phyloP scores from a whole-genome alignment of 2,888 invertebrate species.

The Azorinus chamasolen region DNA sequence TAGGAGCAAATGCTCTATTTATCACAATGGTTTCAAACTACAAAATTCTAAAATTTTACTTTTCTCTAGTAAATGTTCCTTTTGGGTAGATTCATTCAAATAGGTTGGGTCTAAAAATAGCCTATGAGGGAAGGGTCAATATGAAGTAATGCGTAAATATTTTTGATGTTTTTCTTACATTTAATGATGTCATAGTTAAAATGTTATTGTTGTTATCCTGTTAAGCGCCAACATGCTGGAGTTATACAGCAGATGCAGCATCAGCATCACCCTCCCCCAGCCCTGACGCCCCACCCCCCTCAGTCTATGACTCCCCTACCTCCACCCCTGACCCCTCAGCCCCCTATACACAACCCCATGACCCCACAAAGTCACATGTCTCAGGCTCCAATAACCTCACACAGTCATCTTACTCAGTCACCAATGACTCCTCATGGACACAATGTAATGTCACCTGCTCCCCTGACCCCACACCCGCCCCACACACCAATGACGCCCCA shows the following conservation, averaged over 20 bases:
- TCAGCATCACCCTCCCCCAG: conserved; percentile 41
- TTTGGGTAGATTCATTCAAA: no score
- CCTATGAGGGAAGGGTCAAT: no score
- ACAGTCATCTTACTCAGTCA: conserved; percentile 51
- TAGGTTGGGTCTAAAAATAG: no score
- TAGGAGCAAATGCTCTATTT: no score
- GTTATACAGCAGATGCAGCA: conserved; percentile 61
- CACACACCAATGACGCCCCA: conserved; percentile 62
- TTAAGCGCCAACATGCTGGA: conserved; percentile 51
- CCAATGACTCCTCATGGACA: conserved; percentile 56
- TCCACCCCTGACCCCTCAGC: conserved; percentile 54
- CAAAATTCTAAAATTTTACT: no score
- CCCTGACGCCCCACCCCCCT: conserved; percentile 52
- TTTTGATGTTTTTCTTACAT: no score
- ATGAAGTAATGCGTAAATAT: no score
- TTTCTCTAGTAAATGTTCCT: no score
- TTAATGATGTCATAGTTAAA: no score
- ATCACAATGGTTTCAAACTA: no score
- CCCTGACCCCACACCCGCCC: conserved; percentile 53
- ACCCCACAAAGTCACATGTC: conserved; percentile 45
- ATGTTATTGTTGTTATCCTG: not conserved
- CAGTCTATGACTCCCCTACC: conserved; percentile 51
- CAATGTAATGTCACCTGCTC: conserved; percentile 31
- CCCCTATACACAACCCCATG: conserved; percentile 54
- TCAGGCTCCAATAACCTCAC: conserved; percentile 33